phyloP scores from a whole-genome alignment of 2,113 vertebrate species.

The Alectura lathami region DNA sequence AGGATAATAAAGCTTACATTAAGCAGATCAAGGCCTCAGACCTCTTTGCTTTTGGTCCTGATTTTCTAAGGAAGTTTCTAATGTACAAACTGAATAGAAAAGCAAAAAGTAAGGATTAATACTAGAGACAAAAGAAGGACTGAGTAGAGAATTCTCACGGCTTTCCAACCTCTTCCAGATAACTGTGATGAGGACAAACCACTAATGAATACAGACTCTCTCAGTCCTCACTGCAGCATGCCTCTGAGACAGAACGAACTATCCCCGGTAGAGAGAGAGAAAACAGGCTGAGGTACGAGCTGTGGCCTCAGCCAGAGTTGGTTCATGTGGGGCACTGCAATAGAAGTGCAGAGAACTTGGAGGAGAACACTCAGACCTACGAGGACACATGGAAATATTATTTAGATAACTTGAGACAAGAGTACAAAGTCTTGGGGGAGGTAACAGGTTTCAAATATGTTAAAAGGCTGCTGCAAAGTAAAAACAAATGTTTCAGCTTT shows the following conservation, averaged over 20 bases:
- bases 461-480: background rate
- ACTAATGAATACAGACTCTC: background rate
- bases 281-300: background rate
- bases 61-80: background rate
- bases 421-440: background rate
- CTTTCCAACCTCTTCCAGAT: background rate
- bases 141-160: background rate
- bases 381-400: background rate
- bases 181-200: background rate
- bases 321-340: background rate
- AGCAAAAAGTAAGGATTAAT: background rate
- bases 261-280: background rate
- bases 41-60: background rate
- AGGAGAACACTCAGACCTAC: background rate
- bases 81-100: background rate
- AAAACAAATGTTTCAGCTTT: background rate
- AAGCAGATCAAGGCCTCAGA: background rate
- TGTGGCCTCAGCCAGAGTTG: background rate
- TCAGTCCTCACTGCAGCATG: background rate
- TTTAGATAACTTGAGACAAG: background rate
- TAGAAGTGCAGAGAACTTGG: background rate
- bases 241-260: background rate
- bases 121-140: background rate
- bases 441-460: background rate
- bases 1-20: background rate